Base-by-base conservation (phyloP, 2,888 invertebrate species). In the Hecatera dysodea region DNA sequence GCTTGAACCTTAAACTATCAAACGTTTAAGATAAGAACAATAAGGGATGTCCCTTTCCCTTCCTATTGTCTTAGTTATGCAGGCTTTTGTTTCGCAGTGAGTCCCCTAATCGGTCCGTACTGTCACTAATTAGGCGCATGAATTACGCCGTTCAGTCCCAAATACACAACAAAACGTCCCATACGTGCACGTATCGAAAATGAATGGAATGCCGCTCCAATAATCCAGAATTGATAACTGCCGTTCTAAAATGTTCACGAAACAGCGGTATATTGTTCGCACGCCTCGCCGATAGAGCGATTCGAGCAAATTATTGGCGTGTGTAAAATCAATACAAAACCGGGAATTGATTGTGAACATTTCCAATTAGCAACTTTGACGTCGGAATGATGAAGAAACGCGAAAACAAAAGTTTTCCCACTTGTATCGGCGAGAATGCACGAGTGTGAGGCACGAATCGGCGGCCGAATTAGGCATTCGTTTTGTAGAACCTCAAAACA, bases 331-430 rank as follows among this genome's bases (percentile, higher is more conserved):
- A 72, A 79, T 74, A 79, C 78, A 80, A 74, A 75, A 77, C 67
- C 66, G 66, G 55, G 64, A 83, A 83, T 67, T 74, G 72, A 77
- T 75, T 80, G 73, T 80, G 75, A 80, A 83, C 75, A 83, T 74
- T 83, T 85, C 70, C 83, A 85, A 83, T 83, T 83, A 85, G 75
- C 69, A 78, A 77, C 65, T 83, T 72, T 59, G 70, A 66, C 55
- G 60, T 65, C 48, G 65, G 53, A 44, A 82, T 73, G 65, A 71
- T 59, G 72, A 66, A 70, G 78, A 69, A 71, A 73, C 42, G 63
- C 29, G 69, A 62, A 78, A 79, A 75, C 68, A 80, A 84, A 85
- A 83, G 69, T 79, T 84, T 48, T 29, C 61, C 82, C 72, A 74
- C 70, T 76, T 74, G 48, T 71, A 39, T 55, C 39, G 33, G 53